Evolutionary conservation across 2,888 invertebrate species (phyloP).

Genomic region (Calliscelio sp.): DNA sequence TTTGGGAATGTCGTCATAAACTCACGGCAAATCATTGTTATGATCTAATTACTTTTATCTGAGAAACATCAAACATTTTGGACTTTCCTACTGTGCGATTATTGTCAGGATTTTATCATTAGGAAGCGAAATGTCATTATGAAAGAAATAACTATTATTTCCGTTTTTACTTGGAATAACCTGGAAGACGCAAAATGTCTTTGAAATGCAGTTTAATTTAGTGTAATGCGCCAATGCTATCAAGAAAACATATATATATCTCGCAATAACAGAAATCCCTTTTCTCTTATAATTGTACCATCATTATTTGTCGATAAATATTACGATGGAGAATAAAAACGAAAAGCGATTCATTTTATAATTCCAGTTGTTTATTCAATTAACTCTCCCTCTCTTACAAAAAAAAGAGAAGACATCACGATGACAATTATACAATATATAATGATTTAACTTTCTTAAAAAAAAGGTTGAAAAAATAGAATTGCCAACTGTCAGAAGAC

Average conservation of each 20-base stretch:
- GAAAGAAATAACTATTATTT: conserved; percentile 54
- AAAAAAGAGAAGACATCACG: too few species aligned
- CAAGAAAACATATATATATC: not conserved
- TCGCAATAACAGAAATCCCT: too few species aligned
- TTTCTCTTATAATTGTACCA: not conserved
- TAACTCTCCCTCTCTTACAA: too few species aligned
- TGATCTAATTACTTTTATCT: conserved; percentile 64
- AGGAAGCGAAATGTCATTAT: conserved; percentile 37
- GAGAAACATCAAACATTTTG: conserved; percentile 32
- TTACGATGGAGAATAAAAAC: too few species aligned
- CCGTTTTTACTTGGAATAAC: conserved; percentile 27
- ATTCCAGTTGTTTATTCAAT: too few species aligned
- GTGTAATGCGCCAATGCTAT: not conserved
- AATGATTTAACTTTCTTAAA: too few species aligned
- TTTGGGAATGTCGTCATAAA: conserved; percentile 49
- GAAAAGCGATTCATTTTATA: too few species aligned
- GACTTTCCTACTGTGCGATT: conserved; percentile 28
- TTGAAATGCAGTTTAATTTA: conserved; percentile 17
- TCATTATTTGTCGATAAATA: not conserved
- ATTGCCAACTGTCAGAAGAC: not conserved
- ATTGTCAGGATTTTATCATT: conserved; percentile 49
- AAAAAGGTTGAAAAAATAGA: too few species aligned
- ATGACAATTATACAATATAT: too few species aligned
- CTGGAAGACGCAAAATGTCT: conserved; percentile 12
- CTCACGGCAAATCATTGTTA: conserved; percentile 47